Conservation (phyloP, 2,888 invertebrate species). For the Loripinus fragilis region DNA sequence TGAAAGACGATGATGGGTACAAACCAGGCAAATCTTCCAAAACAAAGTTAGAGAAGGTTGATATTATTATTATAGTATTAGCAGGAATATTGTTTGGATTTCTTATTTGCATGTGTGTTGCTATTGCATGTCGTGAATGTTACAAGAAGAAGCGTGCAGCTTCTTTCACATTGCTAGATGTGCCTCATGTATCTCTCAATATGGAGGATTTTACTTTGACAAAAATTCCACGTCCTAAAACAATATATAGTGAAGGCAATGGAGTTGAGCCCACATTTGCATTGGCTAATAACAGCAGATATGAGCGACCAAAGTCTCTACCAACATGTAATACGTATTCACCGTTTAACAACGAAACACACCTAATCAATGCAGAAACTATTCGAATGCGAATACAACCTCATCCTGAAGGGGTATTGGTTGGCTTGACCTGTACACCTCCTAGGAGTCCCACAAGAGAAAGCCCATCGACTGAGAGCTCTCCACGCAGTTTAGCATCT, state of each 20-base stretch:
- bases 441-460: slow-evolving; percentile 25
- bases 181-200: slow-evolving; percentile 67
- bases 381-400: slow-evolving; percentile 65
- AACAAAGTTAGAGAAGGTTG: slow-evolving; percentile 58
- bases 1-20: slow-evolving; percentile 39
- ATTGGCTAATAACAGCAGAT: background rate
- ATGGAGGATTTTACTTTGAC: slow-evolving; percentile 74
- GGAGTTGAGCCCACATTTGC: slow-evolving; percentile 15
- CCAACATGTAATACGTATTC: slow-evolving; percentile 6
- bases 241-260: slow-evolving; percentile 64
- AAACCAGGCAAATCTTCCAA: slow-evolving; percentile 19
- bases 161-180: slow-evolving; percentile 70
- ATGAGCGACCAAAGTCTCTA: background rate
- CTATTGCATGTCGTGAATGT: slow-evolving; percentile 66
- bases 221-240: slow-evolving; percentile 68
- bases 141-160: slow-evolving; percentile 67
- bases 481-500: slow-evolving; percentile 23
- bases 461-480: slow-evolving; percentile 19
- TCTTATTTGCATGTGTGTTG: slow-evolving; percentile 61
- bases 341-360: background rate
- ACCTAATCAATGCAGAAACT: slow-evolving; percentile 42
- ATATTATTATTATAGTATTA: slow-evolving; percentile 71
- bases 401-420: slow-evolving; percentile 64
- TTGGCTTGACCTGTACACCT: slow-evolving; percentile 64
- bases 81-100: slow-evolving; percentile 68